phyloP scores from a whole-genome alignment of 2,113 vertebrate species.

The Platysternon megacephalum region DNA sequence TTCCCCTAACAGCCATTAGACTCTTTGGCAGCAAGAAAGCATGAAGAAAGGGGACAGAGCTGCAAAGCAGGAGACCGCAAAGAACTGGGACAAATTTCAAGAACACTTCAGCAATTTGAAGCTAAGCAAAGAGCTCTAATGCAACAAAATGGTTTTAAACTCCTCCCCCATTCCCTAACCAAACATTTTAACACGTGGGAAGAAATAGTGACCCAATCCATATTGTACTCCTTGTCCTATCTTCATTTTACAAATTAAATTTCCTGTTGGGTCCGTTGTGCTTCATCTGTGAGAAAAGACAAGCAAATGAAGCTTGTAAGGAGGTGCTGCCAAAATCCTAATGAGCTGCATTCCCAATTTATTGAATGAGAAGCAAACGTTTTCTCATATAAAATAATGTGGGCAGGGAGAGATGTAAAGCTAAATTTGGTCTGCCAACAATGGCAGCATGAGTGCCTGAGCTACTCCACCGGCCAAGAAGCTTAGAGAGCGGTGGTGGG shows the following conservation, averaged over 20 bases:
- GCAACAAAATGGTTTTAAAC: neutral
- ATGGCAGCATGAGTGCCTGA: neutral
- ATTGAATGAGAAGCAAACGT: neutral
- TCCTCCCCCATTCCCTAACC: neutral
- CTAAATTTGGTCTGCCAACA: neutral
- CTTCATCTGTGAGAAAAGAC: neutral
- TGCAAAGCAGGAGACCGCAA: neutral
- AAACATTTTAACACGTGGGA: neutral
- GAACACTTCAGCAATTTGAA: neutral
- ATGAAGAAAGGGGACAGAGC: constrained; percentile 4
- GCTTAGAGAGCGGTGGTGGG: neutral
- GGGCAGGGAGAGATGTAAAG: neutral
- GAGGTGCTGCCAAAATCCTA: constrained; percentile 29
- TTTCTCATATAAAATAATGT: neutral
- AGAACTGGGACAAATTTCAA: neutral
- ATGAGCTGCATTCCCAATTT: constrained; percentile 38
- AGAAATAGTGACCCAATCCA: neutral
- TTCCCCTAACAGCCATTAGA: neutral
- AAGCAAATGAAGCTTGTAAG: neutral
- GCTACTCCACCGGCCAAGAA: neutral
- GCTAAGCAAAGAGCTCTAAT: neutral
- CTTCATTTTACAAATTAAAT: neutral
- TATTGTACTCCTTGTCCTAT: neutral
- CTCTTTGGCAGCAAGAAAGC: neutral
- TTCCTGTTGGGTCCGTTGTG: neutral